These are phyloP conservation scores for Hoplias malabaricus DNA, from an alignment of 2,113 vertebrate genomes.

Conservation along the genomic window DNA sequence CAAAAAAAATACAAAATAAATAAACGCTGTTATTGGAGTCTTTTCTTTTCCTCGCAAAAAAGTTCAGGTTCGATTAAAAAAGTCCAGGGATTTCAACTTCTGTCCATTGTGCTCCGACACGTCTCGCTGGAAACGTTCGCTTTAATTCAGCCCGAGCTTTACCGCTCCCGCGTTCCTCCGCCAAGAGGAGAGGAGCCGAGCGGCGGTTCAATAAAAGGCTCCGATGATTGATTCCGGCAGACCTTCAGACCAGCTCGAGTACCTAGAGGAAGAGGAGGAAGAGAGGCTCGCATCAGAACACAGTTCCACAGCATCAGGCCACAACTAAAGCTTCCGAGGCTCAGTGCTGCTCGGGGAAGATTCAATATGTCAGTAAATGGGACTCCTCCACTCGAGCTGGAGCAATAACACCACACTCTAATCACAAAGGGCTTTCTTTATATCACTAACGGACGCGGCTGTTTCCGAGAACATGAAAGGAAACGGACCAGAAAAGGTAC, in stretches of 20 bases:
- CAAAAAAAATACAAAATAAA: too few relatives aligned
- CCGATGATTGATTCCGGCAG: constrained; percentile 13
- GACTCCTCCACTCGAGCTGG: neutral
- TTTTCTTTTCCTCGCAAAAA: constrained; percentile 49
- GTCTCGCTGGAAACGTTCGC: constrained; percentile 24
- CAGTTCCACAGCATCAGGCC: neutral
- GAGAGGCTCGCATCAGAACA: neutral
- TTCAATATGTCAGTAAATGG: neutral
- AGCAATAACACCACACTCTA: neutral
- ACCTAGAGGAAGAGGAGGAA: constrained; percentile 72
- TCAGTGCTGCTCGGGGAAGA: neutral
- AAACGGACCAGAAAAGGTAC: too few relatives aligned
- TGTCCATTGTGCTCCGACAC: constrained; percentile 7
- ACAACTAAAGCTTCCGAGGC: neutral
- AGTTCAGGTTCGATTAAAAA: constrained; percentile 50
- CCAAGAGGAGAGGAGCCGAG: constrained; percentile 32
- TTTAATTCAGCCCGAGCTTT: constrained; percentile 1
- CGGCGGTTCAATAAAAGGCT: constrained; percentile 1
- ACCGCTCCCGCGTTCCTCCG: constrained; percentile 8
- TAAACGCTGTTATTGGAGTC: constrained; percentile 41
- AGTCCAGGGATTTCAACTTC: constrained; percentile 41
- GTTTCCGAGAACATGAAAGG: too few relatives aligned
- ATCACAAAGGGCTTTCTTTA: neutral
- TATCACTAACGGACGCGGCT: neutral
- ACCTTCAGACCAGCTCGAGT: constrained; percentile 90